These are phyloP conservation scores for Anodontia alba DNA, from an alignment of 2,888 invertebrate genomes.

Conservation along the genomic window DNA sequence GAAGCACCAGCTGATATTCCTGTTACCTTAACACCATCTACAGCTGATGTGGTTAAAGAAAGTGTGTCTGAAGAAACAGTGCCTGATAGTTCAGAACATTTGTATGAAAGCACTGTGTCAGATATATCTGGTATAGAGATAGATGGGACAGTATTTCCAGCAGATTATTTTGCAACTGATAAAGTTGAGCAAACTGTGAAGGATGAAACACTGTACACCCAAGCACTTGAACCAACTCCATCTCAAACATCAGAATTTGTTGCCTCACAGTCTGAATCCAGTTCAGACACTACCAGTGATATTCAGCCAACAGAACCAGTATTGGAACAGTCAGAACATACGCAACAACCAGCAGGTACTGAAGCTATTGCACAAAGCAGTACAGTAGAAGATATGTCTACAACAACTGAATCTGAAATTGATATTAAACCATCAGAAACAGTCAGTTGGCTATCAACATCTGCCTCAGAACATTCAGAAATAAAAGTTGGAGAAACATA, in stretches of 20 bases:
- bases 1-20: background rate
- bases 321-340: background rate
- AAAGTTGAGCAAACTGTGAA: background rate
- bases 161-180: constrained; percentile 44
- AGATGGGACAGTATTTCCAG: constrained; percentile 55
- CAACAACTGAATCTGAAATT: background rate
- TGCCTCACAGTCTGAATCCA: background rate
- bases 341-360: too few species aligned
- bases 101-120: background rate
- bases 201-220: background rate
- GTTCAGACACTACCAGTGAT: background rate
- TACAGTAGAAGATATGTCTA: too few species aligned
- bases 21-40: background rate
- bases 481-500: background rate
- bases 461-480: background rate
- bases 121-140: constrained; percentile 20
- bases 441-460: background rate
- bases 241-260: background rate
- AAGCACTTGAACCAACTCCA: background rate
- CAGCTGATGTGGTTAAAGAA: background rate
- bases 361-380: too few species aligned
- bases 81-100: background rate
- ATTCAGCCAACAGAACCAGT: background rate
- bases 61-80: background rate
- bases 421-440: background rate